These are phyloP conservation scores for Bombus sylvicola DNA, from an alignment of 1,140 invertebrate genomes.

Conservation along the genomic window DNA sequence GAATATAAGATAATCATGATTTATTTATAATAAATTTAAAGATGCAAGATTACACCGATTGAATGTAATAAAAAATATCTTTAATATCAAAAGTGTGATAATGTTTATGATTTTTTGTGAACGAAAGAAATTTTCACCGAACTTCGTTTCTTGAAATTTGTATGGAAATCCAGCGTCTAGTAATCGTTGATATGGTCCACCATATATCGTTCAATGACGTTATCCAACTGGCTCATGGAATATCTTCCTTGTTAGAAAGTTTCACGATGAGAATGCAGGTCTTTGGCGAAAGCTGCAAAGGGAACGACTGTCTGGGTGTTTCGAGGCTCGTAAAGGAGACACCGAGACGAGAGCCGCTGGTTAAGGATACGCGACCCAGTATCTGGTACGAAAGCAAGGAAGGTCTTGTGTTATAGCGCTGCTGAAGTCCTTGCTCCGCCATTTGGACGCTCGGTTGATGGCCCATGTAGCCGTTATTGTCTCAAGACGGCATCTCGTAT, in stretches of 20 bases:
- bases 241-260: conserved; percentile 10
- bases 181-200: not conserved
- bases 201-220: not conserved
- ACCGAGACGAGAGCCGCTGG: conserved; percentile 54
- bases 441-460: conserved; percentile 81
- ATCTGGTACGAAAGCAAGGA: conserved; percentile 48
- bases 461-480: conserved; percentile 79
- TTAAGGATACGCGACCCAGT: conserved; percentile 37
- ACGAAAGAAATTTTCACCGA: not conserved
- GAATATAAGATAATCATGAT: too few relatives aligned
- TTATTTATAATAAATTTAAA: too few relatives aligned
- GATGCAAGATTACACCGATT: too few relatives aligned
- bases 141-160: too few relatives aligned
- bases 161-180: not conserved
- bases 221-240: not conserved
- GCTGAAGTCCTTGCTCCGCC: conserved; percentile 71
- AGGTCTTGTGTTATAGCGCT: conserved; percentile 65
- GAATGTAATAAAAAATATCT: too few relatives aligned
- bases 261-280: not conserved
- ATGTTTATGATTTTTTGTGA: too few relatives aligned
- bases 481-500: conserved; percentile 68
- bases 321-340: conserved; percentile 75
- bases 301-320: conserved; percentile 62
- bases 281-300: not conserved
- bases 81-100: too few relatives aligned